These are phyloP conservation scores for Dermatemys mawii DNA, from an alignment of 2,113 vertebrate genomes.

Conservation along the genomic window DNA sequence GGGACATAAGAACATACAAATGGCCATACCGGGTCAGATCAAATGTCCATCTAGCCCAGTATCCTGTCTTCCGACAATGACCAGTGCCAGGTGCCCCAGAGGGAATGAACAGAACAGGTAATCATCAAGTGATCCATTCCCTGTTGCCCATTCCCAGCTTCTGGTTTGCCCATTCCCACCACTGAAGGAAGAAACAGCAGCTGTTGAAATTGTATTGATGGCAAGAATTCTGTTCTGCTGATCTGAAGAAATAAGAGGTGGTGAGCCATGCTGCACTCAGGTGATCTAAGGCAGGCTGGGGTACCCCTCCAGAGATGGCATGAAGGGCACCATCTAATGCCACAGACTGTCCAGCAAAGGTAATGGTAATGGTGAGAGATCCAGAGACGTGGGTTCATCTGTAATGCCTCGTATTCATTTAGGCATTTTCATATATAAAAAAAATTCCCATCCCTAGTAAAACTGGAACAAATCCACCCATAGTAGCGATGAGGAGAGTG, in stretches of 20 bases:
- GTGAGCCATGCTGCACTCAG: neutral
- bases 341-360: neutral
- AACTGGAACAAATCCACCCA: neutral
- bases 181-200: neutral
- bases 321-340: fast-evolving
- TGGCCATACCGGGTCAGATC: no score
- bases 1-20: neutral
- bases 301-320: neutral
- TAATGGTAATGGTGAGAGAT: neutral
- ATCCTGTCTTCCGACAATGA: no score
- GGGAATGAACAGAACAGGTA: no score
- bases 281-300: neutral
- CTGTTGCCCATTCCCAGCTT: no score
- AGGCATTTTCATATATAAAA: neutral
- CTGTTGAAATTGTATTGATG: neutral
- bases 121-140: no score
- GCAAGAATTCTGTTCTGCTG: neutral
- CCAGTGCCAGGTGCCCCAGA: no score
- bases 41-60: no score
- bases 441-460: neutral
- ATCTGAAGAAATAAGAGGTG: neutral
- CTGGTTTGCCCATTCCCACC: no score
- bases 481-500: neutral
- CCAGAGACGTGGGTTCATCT: neutral
- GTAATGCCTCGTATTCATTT: neutral